Evolutionary conservation across 2,888 invertebrate species (phyloP), one percentile per base, ranked within the genome.

Genomic region (Formica aserva): DNA sequence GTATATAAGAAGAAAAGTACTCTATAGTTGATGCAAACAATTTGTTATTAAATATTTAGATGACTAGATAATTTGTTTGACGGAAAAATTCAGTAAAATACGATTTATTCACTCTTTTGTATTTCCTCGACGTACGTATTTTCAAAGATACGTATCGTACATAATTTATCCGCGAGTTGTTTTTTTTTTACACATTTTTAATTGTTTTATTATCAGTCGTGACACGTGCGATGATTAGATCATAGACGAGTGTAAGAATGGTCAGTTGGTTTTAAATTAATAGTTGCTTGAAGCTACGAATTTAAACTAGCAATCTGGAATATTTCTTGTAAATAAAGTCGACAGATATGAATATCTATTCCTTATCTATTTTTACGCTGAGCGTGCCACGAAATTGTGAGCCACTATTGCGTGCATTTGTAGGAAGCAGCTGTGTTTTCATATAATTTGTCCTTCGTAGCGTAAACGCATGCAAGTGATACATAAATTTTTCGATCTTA

Each of bases 351-450:
- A 60, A 62, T 80, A 80, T 72, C 71, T 45, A 72, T 72, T n/a
- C 78, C 4, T 60, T 45, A 52, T 80, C 78, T 80, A 60, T 60
- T 71, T 71, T 80, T 72, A 62, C 35, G 45, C 18, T 35, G 60
- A 72, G 29, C 38, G 3, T 60, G 78, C 57, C 45, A 18, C 13
- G 78, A 60, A 71, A 72, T 60, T 26, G 45, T 22, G 71, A 29
- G 38, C n/a, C 52, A 13, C 76, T 77, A 38, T 77, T 77, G 18
- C 78, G 45, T 26, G 71, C 60, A 35, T 80, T 80, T 35, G n/a
- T 52, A 45, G 35, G 45, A 80, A 71, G 35, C 72, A 80, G 78
- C 78, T 80, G 80, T 82, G 75, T 80, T 82, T 82, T 82, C 78
- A 48, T 18, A 65, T 55, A 77, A 80, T 52, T 77, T 80, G 63